Evolutionary conservation across 2,113 vertebrate species (phyloP), one percentile per base, ranked within the genome.

Genomic region (Etia nguti): DNA sequence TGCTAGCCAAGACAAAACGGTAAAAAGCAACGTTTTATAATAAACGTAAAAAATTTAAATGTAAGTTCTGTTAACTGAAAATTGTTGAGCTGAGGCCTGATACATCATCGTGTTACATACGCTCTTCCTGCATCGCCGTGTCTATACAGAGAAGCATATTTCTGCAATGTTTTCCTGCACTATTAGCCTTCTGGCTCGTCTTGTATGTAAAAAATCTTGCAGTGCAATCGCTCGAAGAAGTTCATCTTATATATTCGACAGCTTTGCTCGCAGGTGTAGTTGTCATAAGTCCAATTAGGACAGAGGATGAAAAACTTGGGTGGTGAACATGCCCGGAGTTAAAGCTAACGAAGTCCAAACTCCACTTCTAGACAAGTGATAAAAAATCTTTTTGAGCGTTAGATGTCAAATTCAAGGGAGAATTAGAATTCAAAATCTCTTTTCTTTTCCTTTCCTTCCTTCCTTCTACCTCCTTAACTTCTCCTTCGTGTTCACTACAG

Each of bases 151-250:
- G 4, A 41, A 68, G 65, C 52, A 84, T 86, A 82, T 70, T 43
- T 46, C 68, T 13, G 5, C 59, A 56, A 50, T 9, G 6, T 36
- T 86, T 79, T 70, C 70, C 29, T n/a, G 70, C 8, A 20, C 65
- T 85, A 65, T 83, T 87, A 60, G 31, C 87, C 52, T 55, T 60
- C 10, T 43, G 46, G 57, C 29, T 13, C n/a, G 6, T 38, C 57
- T 83, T 34, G 24, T n/a, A 12, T 22, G 50, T 36, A 79, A 90
- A 85, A 59, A 88, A 89, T 91, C 43, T 62, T 84, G 52, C 38
- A 46, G 13, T 8, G 12, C 56, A 48, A 15, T 24, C 4, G 20
- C 34, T 75, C 46, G 26, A 50, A 36, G n/a, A 65, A 38, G 48
- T 55, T n/a, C 0, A 50, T 77, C 57, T 52, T 3, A 34, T 81